Conservation (phyloP, 1,140 invertebrate species). For the Ptiloglossa arizonensis region DNA sequence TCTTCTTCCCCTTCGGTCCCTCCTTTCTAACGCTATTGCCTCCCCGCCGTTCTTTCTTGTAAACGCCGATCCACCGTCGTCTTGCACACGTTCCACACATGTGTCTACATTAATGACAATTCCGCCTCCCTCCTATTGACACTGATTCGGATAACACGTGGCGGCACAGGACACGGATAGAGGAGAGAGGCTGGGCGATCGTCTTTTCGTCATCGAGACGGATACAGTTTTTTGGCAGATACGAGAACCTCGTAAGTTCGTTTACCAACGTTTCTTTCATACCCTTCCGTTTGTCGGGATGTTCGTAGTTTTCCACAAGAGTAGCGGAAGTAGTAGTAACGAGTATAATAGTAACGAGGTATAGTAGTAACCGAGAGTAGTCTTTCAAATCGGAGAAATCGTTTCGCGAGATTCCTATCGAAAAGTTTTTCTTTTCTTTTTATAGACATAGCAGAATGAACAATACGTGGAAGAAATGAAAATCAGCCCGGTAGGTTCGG, state of each 20-base stretch:
- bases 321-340: no score
- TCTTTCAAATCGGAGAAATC: no score
- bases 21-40: constrained; percentile 9
- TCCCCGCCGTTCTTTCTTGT: constrained; percentile 31
- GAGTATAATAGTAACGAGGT: no score
- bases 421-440: no score
- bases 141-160: constrained; percentile 62
- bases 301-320: no score
- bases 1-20: constrained; percentile 30
- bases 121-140: constrained; percentile 60
- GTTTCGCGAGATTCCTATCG: no score
- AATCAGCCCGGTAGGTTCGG: background rate
- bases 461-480: background rate
- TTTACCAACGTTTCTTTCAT: background rate
- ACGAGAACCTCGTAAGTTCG: background rate
- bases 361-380: no score
- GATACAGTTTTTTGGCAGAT: background rate
- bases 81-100: constrained; percentile 50
- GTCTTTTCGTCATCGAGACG: background rate
- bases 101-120: constrained; percentile 59
- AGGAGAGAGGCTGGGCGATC: background rate
- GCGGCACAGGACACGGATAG: background rate
- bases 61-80: constrained; percentile 25
- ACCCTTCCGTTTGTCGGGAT: no score
- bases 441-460: no score